A percentile compares a stretch with the other conserved stretches of the same genome.
Evolutionary conservation across 2,888 invertebrate species (phyloP).

Genomic region (Augiades crinisus): DNA sequence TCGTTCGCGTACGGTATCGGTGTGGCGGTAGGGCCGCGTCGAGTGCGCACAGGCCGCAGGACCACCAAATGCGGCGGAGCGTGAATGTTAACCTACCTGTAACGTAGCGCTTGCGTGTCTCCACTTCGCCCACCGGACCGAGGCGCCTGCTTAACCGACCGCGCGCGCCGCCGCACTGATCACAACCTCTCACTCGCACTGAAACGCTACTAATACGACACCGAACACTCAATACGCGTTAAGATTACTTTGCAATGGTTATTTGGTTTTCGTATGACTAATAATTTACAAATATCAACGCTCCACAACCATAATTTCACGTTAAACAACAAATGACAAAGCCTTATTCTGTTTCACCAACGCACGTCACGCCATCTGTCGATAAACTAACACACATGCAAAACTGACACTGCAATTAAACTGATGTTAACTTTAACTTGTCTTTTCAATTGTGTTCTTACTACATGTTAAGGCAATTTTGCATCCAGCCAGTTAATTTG

Average conservation of each 20-base stretch:
- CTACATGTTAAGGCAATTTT: background rate
- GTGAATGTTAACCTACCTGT: constrained; percentile 79
- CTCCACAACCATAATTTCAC: constrained; percentile 1
- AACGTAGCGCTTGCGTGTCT: constrained; percentile 78
- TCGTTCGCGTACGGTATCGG: constrained; percentile 46
- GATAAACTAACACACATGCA: constrained; percentile 16
- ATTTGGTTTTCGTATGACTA: background rate
- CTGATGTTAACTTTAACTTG: constrained; percentile 13
- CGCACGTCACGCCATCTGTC: constrained; percentile 47
- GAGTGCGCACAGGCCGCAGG: constrained; percentile 61
- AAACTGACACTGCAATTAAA: constrained; percentile 24
- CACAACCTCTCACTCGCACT: constrained; percentile 42
- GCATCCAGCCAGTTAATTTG: background rate
- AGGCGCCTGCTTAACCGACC: constrained; percentile 64
- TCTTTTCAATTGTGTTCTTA: background rate
- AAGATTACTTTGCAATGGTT: background rate
- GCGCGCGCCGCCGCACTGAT: constrained; percentile 53
- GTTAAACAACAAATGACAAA: constrained; percentile 39
- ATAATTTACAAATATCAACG: background rate
- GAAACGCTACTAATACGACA: too few relatives aligned
- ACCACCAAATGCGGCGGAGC: constrained; percentile 76
- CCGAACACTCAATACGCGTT: background rate
- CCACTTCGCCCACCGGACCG: constrained; percentile 55
- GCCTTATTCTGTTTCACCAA: constrained; percentile 58
- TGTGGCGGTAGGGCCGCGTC: constrained; percentile 48